Conservation (phyloP, 2,888 invertebrate genomes). For the Adelphocoris suturalis region DNA sequence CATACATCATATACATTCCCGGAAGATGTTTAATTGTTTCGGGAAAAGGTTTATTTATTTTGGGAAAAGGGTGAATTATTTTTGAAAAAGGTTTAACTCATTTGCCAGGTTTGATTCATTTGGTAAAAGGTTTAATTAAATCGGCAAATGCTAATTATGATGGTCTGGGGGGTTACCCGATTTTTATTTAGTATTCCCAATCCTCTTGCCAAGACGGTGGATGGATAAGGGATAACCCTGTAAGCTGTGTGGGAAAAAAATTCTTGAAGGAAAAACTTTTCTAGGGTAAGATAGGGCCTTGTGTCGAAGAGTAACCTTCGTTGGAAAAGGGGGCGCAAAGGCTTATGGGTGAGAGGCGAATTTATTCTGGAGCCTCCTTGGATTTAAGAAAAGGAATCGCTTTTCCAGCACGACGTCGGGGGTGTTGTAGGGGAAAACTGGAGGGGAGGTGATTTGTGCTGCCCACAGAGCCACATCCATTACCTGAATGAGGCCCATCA, state of each 20-base stretch:
- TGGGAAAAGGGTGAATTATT: no score
- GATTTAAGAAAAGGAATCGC: constrained; percentile 47
- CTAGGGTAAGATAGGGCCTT: constrained; percentile 41
- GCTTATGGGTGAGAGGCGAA: constrained; percentile 28
- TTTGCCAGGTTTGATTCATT: no score
- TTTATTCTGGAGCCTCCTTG: constrained; percentile 38
- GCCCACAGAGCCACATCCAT: constrained; percentile 58
- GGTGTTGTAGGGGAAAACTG: constrained; percentile 1
- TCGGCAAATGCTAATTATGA: no score
- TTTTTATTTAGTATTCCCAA: constrained; percentile 27
- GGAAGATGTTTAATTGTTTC: no score
- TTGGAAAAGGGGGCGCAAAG: neutral
- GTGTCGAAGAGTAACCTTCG: constrained; percentile 4
- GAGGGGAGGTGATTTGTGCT: constrained; percentile 54
- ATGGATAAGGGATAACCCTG: constrained; percentile 29
- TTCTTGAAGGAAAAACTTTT: constrained; percentile 13
- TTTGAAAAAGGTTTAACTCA: no score
- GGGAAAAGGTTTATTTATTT: no score
- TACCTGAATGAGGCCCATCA: constrained; percentile 63
- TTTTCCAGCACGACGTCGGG: neutral
- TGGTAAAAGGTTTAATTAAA: no score
- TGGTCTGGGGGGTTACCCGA: neutral
- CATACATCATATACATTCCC: no score
- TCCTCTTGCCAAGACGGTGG: neutral
- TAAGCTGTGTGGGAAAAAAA: neutral